Conservation (phyloP, 2,113 vertebrate genomes). For the Leptosomus discolor region DNA sequence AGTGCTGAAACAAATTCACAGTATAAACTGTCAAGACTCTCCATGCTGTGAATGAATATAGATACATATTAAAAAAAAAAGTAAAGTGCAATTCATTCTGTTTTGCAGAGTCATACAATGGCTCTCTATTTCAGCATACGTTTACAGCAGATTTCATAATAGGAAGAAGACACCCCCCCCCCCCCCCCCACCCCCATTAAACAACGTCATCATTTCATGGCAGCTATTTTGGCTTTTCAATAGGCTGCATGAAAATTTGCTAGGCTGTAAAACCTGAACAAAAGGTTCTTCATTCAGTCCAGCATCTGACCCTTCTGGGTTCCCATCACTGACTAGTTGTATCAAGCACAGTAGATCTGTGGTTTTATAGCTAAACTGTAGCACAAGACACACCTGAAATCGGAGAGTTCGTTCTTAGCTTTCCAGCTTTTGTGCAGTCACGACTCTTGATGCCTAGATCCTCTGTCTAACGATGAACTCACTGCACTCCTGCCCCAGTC, state of each 20-base stretch:
- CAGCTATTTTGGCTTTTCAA: neutral
- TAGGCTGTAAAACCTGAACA: neutral
- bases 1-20: constrained; percentile 42
- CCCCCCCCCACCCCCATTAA: too few species aligned
- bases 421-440: neutral
- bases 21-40: neutral
- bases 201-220: neutral
- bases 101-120: neutral
- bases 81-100: constrained; percentile 50
- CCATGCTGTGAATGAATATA: neutral
- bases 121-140: neutral
- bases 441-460: neutral
- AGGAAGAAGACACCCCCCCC: neutral
- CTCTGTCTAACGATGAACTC: neutral
- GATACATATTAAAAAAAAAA: neutral
- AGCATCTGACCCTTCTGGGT: rapidly evolving
- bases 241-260: neutral
- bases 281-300: neutral
- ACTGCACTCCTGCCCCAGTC: neutral
- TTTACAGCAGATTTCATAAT: neutral
- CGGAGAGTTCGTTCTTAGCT: neutral
- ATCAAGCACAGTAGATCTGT: neutral
- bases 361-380: neutral
- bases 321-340: neutral
- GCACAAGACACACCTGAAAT: neutral